Evolutionary conservation across 2,113 vertebrate species (phyloP), one percentile per base, ranked within the genome.

Genomic region (Meleagris gallopavo): DNA sequence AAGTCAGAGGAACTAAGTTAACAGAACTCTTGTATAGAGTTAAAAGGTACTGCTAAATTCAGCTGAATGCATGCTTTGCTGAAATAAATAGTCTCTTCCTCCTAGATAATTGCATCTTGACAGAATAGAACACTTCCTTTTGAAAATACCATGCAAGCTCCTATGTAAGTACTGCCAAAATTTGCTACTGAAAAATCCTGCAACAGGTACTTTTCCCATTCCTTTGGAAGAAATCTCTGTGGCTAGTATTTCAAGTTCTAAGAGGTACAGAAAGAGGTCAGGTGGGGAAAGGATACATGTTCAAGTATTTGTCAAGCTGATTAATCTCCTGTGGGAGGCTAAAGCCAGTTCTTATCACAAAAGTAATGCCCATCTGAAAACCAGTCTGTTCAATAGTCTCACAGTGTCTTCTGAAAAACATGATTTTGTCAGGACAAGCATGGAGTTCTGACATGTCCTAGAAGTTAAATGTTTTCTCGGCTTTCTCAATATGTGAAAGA

Each of bases 251-350:
- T 88, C 36, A 32, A 30, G 17, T 45, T 70, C 15, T 41, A 32
- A 60, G 32, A 65, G 62, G 36, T 7, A 18, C 2, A 24, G 30
- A 58, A 58, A 61, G 36, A 3, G 0, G 19, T 36, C 64, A 58
- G 55, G 6, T 2, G 4, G 19, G 11, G 2, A 0, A 58, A 36
- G 29, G 32, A 41, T 29, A 36, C 2, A 0, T 48, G 13, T 86
- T 78, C 32, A 57, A 87, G 25, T 60, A 13, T 76, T 73, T 89
- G 48, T 91, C 62, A 65, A 36, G 41, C 22, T 83, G 54, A 22
- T 83, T 79, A 36, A 60, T 43, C 24, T 86, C 30, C 29, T 83
- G 27, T 32, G 34, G 45, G 55, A 88, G 34, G 46, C 54, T 65
- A 57, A 76, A 88, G 32, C 13, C 32, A 32, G 13, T 14, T 80